Base-by-base conservation (phyloP, 2,888 invertebrate species). In the Ectemnius cavifrons region DNA sequence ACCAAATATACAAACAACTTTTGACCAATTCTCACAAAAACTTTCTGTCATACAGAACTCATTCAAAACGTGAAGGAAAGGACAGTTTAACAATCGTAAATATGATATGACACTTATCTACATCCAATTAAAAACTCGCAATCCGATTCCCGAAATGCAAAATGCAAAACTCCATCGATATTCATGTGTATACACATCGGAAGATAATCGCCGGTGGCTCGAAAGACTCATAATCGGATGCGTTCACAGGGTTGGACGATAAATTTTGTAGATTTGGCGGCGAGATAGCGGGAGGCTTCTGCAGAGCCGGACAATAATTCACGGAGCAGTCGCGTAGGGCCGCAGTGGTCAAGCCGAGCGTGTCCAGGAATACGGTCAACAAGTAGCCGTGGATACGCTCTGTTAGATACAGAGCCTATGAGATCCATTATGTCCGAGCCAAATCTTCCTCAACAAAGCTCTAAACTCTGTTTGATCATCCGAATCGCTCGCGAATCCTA, bases 191-290 rank as follows among this genome's bases (percentile, higher is more conserved):
- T 37, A 6, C 37, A 37, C 11, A 11, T 37, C 37, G 37, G 37
- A 37, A 8, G 37, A 37, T 37, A 37, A 37, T 37, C 37, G 37
- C 6, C 69, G 16, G 13, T 37, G 16, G 6, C 46, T 67, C 79
- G 80, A 83, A 86, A 80, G 83, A 80, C 78, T 83, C 84, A 84
- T 87, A 88, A 89, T 89, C 88, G 87, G 85, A 80, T 84, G 86
- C 85, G 86, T 86, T 87, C 86, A 85, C 84, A 80, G 84, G 83
- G 84, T 74, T 71, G 74, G 80, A 85, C 83, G 80, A 87, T 89
- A 88, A 87, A 88, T 88, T 87, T 85, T 71, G 64, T 70, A 85
- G 88, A 88, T 88, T 85, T 75, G 67, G 76, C 69, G 80, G 76
- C 75, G 80, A 86, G 88, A 87, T 88, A 87, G 79, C 69, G 70